These are phyloP conservation scores for Blomia tropicalis DNA, from an alignment of 2,888 invertebrate genomes.

Conservation along the genomic window DNA sequence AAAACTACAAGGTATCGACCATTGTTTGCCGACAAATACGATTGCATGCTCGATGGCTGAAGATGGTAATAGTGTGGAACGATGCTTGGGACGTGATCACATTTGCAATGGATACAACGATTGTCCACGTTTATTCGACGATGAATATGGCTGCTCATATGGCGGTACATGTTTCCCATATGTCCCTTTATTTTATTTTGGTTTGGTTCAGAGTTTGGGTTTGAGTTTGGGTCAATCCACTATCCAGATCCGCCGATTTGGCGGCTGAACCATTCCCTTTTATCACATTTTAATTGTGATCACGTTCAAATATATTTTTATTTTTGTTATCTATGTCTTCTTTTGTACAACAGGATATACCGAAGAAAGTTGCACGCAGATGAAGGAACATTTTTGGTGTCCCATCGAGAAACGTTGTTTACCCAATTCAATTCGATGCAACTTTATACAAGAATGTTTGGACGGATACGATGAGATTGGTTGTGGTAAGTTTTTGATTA, in stretches of 20 bases:
- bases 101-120: constrained; percentile 23
- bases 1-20: constrained; percentile 7
- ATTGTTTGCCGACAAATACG: constrained; percentile 2
- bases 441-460: constrained; percentile 37
- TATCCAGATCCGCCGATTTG: too few species aligned
- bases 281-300: neutral
- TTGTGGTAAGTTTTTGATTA: constrained; percentile 29
- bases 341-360: constrained; percentile 14
- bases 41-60: constrained; percentile 18
- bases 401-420: constrained; percentile 33
- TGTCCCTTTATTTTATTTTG: too few species aligned
- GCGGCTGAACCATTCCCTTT: too few species aligned
- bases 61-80: constrained; percentile 13
- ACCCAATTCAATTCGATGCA: constrained; percentile 33
- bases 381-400: constrained; percentile 24
- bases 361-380: constrained; percentile 10
- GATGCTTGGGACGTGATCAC: constrained; percentile 17
- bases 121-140: constrained; percentile 19
- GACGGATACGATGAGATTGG: constrained; percentile 36
- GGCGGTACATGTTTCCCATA: too few species aligned
- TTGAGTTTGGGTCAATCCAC: too few species aligned
- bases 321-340: neutral
- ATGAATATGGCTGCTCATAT: constrained; percentile 22
- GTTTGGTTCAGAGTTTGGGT: too few species aligned
- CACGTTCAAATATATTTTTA: neutral